Base-by-base conservation (phyloP, 2,113 vertebrate genomes). In the Meleagris gallopavo region DNA sequence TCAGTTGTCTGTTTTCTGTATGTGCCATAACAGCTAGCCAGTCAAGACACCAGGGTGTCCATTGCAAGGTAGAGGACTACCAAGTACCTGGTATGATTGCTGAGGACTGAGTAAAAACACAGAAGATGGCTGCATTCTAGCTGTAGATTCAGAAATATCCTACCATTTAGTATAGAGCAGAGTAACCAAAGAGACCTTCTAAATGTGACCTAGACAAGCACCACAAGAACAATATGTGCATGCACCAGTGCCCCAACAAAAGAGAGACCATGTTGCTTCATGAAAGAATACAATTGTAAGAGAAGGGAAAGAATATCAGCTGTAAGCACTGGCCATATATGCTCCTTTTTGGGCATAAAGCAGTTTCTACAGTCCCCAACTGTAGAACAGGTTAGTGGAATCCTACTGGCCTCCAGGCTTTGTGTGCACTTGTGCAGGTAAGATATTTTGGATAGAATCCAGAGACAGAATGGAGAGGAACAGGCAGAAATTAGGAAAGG, bases 161-260 rank as follows among this genome's bases (percentile, higher is more conserved):
- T 71, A 50, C 38, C 13, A 6, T 27, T 29, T 74, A 34, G 8
- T 9, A 60, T 10, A 29, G 19, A 43, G 32, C n/a, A 57, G 24
- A 11, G 15, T 66, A 27, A 86, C 8, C 4, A 70, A 81, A 58
- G 48, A 24, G 16, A 77, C 12, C n/a, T 55, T 20, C 41, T 55
- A 60, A 83, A 55, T 13, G 4, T 76, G 52, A 72, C 54, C 66
- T 75, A 58, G 46, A 40, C 38, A 71, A 75, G 34, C 12, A 71
- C 57, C 52, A 29, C 32, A 19, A 29, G 29, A 84, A 50, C 18
- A 16, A 25, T 13, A 9, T 45, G 22, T 66, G 14, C 27, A 34
- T 0, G 0, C 7, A 20, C 30, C 13, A 8, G 9, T 9, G 43
- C 15, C 66, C 41, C 46, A 81, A 13, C 32, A 65, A 78, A 71